Percentiles rank a stretch among this genome's conserved stretches.
These are phyloP conservation scores for Scaptomyza graminum DNA, from an alignment of 1,140 invertebrate species.

Conservation along the genomic window DNA sequence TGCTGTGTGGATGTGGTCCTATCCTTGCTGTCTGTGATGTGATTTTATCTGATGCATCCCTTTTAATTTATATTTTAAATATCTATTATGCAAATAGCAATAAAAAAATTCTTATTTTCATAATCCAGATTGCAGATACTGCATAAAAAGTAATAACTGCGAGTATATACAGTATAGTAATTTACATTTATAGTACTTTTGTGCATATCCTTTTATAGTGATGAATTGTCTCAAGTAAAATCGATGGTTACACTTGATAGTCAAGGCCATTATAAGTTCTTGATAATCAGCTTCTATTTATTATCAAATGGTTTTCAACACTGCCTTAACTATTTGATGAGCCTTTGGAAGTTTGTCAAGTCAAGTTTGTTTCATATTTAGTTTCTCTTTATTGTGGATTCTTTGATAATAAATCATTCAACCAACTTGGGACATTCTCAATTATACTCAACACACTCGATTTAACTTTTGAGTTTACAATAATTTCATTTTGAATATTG, in stretches of 20 bases:
- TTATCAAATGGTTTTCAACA: not conserved
- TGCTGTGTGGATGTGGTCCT: not conserved
- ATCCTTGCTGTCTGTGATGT: not conserved
- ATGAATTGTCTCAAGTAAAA: not conserved
- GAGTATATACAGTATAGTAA: slow-evolving; percentile 43
- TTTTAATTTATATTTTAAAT: slow-evolving; percentile 70
- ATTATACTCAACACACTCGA: not conserved
- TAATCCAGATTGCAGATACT: slow-evolving; percentile 55
- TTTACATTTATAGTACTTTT: slow-evolving; percentile 60
- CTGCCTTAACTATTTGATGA: not conserved
- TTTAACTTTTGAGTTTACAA: not conserved
- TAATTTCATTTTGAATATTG: not conserved
- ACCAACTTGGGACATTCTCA: slow-evolving; percentile 2
- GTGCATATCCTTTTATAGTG: not conserved
- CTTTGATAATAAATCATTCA: not conserved
- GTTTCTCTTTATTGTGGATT: not conserved
- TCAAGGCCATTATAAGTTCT: not conserved
- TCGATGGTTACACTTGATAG: not conserved
- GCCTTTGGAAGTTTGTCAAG: not conserved
- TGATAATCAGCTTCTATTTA: not conserved
- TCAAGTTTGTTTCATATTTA: not conserved
- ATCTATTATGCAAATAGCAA: slow-evolving; percentile 74
- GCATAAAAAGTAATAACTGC: not conserved
- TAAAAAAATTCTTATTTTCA: slow-evolving; percentile 48
- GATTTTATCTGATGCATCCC: slow-evolving; percentile 1